Conservation (phyloP, 2,888 invertebrate species). For the Nomada flava region DNA sequence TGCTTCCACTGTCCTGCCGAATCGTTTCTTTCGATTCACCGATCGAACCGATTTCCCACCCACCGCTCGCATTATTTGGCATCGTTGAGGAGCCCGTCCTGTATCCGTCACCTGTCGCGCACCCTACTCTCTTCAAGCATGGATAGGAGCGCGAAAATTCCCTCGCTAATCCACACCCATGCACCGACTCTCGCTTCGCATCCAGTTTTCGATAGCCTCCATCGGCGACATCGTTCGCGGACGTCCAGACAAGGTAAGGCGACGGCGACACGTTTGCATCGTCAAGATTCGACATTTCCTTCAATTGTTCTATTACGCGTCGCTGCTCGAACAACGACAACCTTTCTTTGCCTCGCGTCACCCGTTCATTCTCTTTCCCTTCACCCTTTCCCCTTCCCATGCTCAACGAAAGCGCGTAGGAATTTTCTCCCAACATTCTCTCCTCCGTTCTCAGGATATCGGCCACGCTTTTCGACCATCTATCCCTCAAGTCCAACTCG, state of each 20-base stretch:
- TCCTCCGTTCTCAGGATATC: background rate
- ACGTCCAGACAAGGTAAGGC: too few relatives aligned
- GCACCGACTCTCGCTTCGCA: background rate
- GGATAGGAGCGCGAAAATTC: slow-evolving; percentile 23
- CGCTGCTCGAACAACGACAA: slow-evolving; percentile 78
- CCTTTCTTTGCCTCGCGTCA: slow-evolving; percentile 50
- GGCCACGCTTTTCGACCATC: background rate
- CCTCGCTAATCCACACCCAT: slow-evolving; percentile 60
- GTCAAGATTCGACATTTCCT: slow-evolving; percentile 80
- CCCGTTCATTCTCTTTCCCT: too few relatives aligned
- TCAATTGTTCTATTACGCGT: slow-evolving; percentile 79
- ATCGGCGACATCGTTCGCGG: background rate
- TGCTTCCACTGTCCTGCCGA: background rate
- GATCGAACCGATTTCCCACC: too few relatives aligned
- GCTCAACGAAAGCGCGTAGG: too few relatives aligned
- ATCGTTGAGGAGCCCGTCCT: background rate
- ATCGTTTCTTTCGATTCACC: background rate
- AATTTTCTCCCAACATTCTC: too few relatives aligned
- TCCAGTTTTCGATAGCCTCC: too few relatives aligned
- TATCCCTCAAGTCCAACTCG: slow-evolving; percentile 75
- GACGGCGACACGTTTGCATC: slow-evolving; percentile 73
- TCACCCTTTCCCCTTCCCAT: too few relatives aligned
- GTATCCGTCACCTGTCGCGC: too few relatives aligned
- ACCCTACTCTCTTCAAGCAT: background rate
- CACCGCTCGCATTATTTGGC: too few relatives aligned